These are phyloP conservation scores for Platycheirus albimanus DNA, from an alignment of 2,888 invertebrate species.

Conservation along the genomic window DNA sequence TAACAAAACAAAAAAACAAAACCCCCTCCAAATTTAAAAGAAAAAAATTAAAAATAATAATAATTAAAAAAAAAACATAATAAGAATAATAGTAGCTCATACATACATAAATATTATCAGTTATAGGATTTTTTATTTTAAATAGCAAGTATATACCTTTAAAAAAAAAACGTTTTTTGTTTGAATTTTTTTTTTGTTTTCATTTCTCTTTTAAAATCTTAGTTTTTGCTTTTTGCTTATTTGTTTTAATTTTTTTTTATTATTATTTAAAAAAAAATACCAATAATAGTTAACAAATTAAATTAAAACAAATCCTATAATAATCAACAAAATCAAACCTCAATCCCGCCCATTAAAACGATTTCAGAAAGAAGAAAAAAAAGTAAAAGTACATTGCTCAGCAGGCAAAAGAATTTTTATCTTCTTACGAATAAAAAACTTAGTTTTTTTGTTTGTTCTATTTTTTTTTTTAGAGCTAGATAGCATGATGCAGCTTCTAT, in stretches of 20 bases:
- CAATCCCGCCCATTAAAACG: slow-evolving; percentile 72
- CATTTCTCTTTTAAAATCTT: slow-evolving; percentile 5
- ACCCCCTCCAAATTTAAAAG: slow-evolving; percentile 68
- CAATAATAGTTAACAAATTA: slow-evolving; percentile 74
- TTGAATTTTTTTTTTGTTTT: slow-evolving; percentile 65
- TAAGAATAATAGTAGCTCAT: slow-evolving; percentile 65
- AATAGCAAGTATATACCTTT: slow-evolving; percentile 55
- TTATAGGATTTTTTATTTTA: slow-evolving; percentile 75
- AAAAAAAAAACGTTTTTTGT: slow-evolving; percentile 45
- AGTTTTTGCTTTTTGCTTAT: slow-evolving; percentile 31
- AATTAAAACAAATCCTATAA: slow-evolving; percentile 59
- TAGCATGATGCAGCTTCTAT: slow-evolving; percentile 68
- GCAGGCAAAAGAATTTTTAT: slow-evolving; percentile 70
- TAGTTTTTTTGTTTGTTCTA: slow-evolving; percentile 15
- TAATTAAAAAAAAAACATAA: slow-evolving; percentile 49
- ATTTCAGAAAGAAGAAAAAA: slow-evolving; percentile 63
- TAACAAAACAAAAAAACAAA: slow-evolving; percentile 34
- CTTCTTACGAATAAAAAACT: slow-evolving; percentile 27
- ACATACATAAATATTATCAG: slow-evolving; percentile 66
- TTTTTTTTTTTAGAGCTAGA: slow-evolving; percentile 51
- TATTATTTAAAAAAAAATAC: slow-evolving; percentile 57
- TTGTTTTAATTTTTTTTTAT: slow-evolving; percentile 17
- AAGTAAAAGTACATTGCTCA: slow-evolving; percentile 49
- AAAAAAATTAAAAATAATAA: slow-evolving; percentile 51
- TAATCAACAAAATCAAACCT: slow-evolving; percentile 53